phyloP scores from a whole-genome alignment of 2,797 vertebrate genomes.

The Myoxocephalus aenaeus region DNA sequence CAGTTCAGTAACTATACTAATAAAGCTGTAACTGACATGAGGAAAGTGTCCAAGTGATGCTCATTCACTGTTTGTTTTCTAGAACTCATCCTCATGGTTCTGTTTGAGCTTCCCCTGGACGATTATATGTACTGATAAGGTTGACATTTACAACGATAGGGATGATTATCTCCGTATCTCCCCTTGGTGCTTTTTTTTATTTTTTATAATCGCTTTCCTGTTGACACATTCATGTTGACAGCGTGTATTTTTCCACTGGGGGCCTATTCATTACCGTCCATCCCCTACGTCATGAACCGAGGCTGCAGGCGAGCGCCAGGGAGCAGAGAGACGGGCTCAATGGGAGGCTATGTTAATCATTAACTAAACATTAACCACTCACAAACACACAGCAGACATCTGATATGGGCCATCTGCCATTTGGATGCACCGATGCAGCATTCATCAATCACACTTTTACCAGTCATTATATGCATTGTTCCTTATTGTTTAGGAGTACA shows the following conservation, averaged over 20 bases:
- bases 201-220: constrained; percentile 54
- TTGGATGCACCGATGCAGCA: constrained; percentile 45
- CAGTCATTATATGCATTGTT: background rate
- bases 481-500: background rate
- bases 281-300: constrained; percentile 62
- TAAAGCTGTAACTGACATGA: constrained; percentile 3
- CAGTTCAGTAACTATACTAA: background rate
- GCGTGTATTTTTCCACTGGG: constrained; percentile 63
- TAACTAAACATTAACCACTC: constrained; percentile 77
- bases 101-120: background rate
- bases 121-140: background rate
- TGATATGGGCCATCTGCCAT: constrained; percentile 77
- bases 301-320: constrained; percentile 52
- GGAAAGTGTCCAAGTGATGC: background rate
- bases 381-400: constrained; percentile 59
- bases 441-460: constrained; percentile 18
- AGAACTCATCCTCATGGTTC: background rate
- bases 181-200: background rate
- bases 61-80: background rate
- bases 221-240: constrained; percentile 63
- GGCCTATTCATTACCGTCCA: constrained; percentile 66
- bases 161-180: constrained; percentile 36
- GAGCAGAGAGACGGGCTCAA: constrained; percentile 69
- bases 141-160: constrained; percentile 58
- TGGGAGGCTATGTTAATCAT: constrained; percentile 74